Evolutionary conservation across 1,140 invertebrate genomes (phyloP).

Genomic region (Uloborus diversus): DNA sequence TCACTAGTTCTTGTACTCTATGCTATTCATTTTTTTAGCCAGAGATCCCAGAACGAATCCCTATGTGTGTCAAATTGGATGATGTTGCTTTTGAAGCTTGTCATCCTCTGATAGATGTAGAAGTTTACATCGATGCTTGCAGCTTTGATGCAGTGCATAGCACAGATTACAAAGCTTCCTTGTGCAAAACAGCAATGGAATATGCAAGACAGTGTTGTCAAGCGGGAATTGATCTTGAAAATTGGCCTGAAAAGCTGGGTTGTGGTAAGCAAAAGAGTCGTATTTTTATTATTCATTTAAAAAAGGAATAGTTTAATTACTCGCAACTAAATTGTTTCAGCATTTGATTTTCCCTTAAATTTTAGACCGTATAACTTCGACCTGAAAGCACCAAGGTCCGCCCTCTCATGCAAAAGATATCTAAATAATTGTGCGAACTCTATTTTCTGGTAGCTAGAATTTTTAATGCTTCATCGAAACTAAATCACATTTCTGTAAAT

Average conservation of each 20-base stretch:
- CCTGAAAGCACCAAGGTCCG: too few species aligned
- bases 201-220: conserved; percentile 78
- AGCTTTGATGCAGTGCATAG: conserved; percentile 74
- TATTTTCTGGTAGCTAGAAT: too few species aligned
- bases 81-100: conserved; percentile 68
- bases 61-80: conserved; percentile 66
- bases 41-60: conserved; percentile 68
- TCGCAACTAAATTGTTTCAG: too few species aligned
- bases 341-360: too few species aligned
- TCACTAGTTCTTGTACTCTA: too few species aligned
- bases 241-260: conserved; percentile 73
- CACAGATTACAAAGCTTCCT: conserved; percentile 62
- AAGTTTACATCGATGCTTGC: conserved; percentile 74
- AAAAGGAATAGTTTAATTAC: neutral
- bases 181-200: conserved; percentile 74
- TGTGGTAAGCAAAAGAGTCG: conserved; percentile 70
- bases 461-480: too few species aligned
- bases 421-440: too few species aligned
- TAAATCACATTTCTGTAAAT: too few species aligned
- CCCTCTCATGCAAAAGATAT: too few species aligned
- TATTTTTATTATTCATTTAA: neutral
- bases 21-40: conserved; percentile 45
- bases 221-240: conserved; percentile 74
- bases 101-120: conserved; percentile 76
- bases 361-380: too few species aligned